Evolutionary conservation across 1,140 invertebrate species (phyloP), one percentile per base, ranked within the genome.

Genomic region (Aphis gossypii): DNA sequence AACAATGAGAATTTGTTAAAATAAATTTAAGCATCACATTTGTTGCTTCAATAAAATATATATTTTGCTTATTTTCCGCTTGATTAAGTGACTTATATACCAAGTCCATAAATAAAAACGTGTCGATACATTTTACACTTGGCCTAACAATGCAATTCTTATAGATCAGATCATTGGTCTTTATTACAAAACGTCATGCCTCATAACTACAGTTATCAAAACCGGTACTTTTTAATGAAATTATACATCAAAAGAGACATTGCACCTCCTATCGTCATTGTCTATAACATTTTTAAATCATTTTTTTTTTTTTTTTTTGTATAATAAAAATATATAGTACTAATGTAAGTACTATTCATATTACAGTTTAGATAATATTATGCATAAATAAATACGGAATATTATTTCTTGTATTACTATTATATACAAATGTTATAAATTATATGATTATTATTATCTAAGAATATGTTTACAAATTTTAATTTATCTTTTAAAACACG

Each of bases 151-250:
- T 86, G 1, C 20, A 20, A 6, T 46, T 46, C 23, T 4, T 30
- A 86, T 46, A 86, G 84, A 86, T 86, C 41, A 86, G 23, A 83
- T 68, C 11, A 68, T 68, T 68, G 60, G 30, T 68, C 60, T 68
- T 68, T 68, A 68, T 86, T 23, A 25, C 11, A 44, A 30, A 68
- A 68, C 60, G 60, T 68, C 60, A 68, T 30, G 60, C 25, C 30
- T 68, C 60, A 68, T 68, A 30, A 68, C 60, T 30, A 11, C 30
- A 68, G 30, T 60, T 30, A 60, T 30, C 3, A 14, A 68, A n/a
- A 68, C 60, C 60, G 30, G 60, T 68, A 68, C 30, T 68, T 68
- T 68, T n/a, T 68, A 68, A n/a, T 68, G 30, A 30, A 68, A 68
- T 68, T 68, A 68, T 68, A 68, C 60, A 30, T 68, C 25, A 30